Evolutionary conservation across 2,113 vertebrate species (phyloP).

Genomic region (Brachyhypopomus gauderio): DNA sequence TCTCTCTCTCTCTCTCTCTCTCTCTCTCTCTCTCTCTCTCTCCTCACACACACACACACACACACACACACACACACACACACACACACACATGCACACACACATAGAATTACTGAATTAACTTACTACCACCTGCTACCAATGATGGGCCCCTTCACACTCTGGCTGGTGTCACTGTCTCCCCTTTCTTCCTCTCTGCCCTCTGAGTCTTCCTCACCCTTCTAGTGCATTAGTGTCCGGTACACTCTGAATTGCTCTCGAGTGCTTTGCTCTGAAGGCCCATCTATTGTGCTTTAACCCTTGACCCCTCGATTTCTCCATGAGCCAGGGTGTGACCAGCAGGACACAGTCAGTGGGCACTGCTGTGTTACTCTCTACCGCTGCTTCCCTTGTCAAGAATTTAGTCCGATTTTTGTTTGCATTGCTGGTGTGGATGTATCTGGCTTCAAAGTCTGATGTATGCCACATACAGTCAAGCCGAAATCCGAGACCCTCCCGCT

Average conservation of each 20-base stretch:
- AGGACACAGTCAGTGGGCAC: not conserved
- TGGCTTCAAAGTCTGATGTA: not conserved
- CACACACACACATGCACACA: too few relatives aligned
- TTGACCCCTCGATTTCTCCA: constrained; percentile 19
- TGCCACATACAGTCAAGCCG: not conserved
- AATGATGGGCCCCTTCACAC: too few relatives aligned
- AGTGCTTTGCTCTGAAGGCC: constrained; percentile 41
- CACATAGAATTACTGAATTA: not conserved
- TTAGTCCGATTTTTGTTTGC: constrained; percentile 32
- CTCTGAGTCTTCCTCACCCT: constrained; percentile 19
- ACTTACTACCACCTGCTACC: too few relatives aligned
- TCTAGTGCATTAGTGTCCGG: constrained; percentile 46
- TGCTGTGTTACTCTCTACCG: not conserved
- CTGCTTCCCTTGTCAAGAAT: too few relatives aligned
- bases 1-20: too few relatives aligned
- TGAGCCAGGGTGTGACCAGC: not conserved
- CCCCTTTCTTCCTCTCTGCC: not conserved
- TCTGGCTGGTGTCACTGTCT: not conserved
- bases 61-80: not conserved
- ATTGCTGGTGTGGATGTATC: constrained; percentile 38
- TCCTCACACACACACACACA: not conserved
- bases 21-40: too few relatives aligned
- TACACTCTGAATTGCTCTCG: constrained; percentile 44
- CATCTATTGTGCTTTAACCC: constrained; percentile 19
- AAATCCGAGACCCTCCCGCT: not conserved